Base-by-base conservation (phyloP, 2,888 invertebrate genomes). In the Erebia ligea region DNA sequence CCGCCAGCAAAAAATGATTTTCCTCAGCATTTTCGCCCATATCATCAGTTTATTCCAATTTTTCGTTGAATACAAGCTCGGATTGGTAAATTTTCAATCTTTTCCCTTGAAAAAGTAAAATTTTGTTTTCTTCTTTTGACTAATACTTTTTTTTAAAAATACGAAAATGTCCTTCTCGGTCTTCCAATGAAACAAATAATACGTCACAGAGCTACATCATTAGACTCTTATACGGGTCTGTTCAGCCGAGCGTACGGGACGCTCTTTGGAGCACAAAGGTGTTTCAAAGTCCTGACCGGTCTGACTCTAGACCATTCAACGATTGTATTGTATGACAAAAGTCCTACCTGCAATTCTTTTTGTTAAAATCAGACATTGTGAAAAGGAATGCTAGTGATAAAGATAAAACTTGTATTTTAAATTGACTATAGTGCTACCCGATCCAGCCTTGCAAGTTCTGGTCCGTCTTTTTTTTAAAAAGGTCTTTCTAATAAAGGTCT, bases 281-380 rank as follows among this genome's bases (percentile, higher is more conserved):
- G 62, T 45, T 15, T 59, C 62, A 62, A 62, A 45, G 45, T 21
- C 19, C 19, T 45, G 61, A 48, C 62, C 62, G 62, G 62, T 25
- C 62, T 45, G 62, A 62, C 62, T 45, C 21, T 15, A 42, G 61
- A 62, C 61, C 21, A 45, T 62, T 62, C 9, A 15, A 21, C 48
- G 45, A 62, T 62, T 48, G 48, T 62, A 48, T 45, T 21, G 21
- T 62, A 48, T 62, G 2, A 62, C 48, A 57, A 48, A 62, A 62
- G 19, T 19, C 48, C 48, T 21, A 62, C 21, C 11, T 61, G 45
- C 48, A 62, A 48, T 62, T 62, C 48, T 21, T 15, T 45, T 21
- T 62, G 19, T 42, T 45, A 13, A 42, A 61, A 61, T 61, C 59
- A 42, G 45, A 45, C 13, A 19, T 61, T 10, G n/a, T 52, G 19